Evolutionary conservation across 2,113 vertebrate genomes (phyloP).

Genomic region (Bos indicus): DNA sequence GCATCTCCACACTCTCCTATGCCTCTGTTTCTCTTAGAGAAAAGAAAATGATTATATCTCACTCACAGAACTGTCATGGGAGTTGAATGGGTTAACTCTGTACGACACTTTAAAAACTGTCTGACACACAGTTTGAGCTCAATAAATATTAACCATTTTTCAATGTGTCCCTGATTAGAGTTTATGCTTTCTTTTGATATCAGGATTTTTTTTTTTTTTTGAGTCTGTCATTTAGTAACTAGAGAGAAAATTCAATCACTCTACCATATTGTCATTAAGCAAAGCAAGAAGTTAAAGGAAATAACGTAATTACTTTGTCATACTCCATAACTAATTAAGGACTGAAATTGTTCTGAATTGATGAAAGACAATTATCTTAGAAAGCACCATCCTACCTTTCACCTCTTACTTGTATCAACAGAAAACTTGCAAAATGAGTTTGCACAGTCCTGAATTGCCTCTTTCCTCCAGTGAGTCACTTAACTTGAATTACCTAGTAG

Average conservation of each 20-base stretch:
- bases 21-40: neutral
- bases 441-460: neutral
- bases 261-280: neutral
- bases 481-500: neutral
- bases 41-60: neutral
- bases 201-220: neutral
- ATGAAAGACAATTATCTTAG: neutral
- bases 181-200: neutral
- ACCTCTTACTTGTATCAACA: neutral
- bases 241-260: neutral
- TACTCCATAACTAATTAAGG: neutral
- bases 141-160: neutral
- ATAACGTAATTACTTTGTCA: neutral
- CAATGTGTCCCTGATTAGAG: neutral
- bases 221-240: neutral
- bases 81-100: neutral
- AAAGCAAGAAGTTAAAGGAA: constrained; percentile 2
- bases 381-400: neutral
- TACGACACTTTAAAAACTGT: neutral
- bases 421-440: neutral
- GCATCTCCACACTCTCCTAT: neutral
- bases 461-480: neutral
- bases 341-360: neutral
- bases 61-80: neutral
- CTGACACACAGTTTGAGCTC: neutral